phyloP scores from a whole-genome alignment of 1,140 invertebrate genomes.

The Magallana ariakensis region DNA sequence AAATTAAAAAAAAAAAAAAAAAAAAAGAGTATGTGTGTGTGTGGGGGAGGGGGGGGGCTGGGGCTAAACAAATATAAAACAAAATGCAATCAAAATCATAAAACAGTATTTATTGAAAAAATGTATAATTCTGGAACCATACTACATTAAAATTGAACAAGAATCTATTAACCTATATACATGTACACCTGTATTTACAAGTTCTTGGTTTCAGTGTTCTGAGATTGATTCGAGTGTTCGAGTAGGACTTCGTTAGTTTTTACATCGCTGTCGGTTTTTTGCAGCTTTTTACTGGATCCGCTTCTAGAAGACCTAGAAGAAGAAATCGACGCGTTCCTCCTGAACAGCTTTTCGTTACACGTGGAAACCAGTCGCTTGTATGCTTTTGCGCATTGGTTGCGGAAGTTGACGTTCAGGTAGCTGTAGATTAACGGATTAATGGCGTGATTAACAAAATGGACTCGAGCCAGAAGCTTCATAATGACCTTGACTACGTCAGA shows the following conservation, averaged over 20 bases:
- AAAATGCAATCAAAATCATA: too few relatives aligned
- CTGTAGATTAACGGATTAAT: slow-evolving; percentile 77
- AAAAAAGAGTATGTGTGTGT: too few relatives aligned
- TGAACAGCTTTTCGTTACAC: not conserved
- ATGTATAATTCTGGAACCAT: too few relatives aligned
- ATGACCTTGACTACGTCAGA: slow-evolving; percentile 55
- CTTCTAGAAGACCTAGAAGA: not conserved
- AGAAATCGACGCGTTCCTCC: not conserved
- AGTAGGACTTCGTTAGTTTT: not conserved
- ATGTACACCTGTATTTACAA: not conserved
- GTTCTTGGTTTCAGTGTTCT: not conserved
- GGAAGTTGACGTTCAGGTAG: slow-evolving; percentile 76
- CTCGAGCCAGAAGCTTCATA: slow-evolving; percentile 71
- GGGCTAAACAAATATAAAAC: too few relatives aligned
- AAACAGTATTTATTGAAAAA: too few relatives aligned
- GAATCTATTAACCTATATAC: too few relatives aligned
- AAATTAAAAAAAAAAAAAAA: too few relatives aligned
- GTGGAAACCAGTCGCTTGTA: not conserved
- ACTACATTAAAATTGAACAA: too few relatives aligned
- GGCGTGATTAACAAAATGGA: slow-evolving; percentile 75
- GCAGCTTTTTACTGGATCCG: not conserved
- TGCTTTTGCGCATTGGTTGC: slow-evolving; percentile 44
- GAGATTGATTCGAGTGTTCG: slow-evolving; percentile 6
- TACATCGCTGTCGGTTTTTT: not conserved
- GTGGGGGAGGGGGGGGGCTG: too few relatives aligned